Percentiles rank a stretch among this genome's conserved stretches.
Evolutionary conservation across 1,140 invertebrate species (phyloP).

Genomic region (Pseudomyrmex gracilis): DNA sequence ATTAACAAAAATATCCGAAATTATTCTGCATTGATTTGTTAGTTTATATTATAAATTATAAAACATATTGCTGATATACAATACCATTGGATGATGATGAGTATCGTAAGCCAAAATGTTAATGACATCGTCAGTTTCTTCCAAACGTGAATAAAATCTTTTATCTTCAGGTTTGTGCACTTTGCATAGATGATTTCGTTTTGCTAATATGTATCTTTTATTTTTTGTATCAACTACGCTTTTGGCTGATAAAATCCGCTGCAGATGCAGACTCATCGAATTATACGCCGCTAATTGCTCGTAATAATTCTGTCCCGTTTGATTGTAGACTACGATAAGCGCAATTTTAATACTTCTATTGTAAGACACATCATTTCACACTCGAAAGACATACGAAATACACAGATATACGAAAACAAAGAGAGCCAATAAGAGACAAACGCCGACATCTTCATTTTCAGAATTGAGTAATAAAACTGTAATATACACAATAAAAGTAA

Average conservation of each 20-base stretch:
- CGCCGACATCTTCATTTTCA: no score
- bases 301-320: constrained; percentile 80
- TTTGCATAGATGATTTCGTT: constrained; percentile 68
- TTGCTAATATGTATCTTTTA: constrained; percentile 70
- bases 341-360: no score
- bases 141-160: constrained; percentile 53
- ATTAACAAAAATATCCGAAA: neutral
- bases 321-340: constrained; percentile 76
- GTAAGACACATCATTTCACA: no score
- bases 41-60: neutral
- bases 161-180: constrained; percentile 61
- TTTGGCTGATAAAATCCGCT: constrained; percentile 80
- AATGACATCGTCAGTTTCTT: constrained; percentile 76
- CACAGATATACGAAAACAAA: no score
- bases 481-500: constrained; percentile 19
- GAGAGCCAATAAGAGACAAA: no score
- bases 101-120: constrained; percentile 82
- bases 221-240: constrained; percentile 81
- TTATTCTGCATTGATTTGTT: neutral
- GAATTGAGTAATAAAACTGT: no score
- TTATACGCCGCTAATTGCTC: constrained; percentile 81
- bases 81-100: constrained; percentile 80
- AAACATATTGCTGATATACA: constrained; percentile 23
- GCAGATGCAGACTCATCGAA: constrained; percentile 80
- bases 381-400: no score